Percentiles rank a stretch among this genome's conserved stretches.
Conservation (phyloP, 2,888 invertebrate species). For the Amphipyra tragopoginis region DNA sequence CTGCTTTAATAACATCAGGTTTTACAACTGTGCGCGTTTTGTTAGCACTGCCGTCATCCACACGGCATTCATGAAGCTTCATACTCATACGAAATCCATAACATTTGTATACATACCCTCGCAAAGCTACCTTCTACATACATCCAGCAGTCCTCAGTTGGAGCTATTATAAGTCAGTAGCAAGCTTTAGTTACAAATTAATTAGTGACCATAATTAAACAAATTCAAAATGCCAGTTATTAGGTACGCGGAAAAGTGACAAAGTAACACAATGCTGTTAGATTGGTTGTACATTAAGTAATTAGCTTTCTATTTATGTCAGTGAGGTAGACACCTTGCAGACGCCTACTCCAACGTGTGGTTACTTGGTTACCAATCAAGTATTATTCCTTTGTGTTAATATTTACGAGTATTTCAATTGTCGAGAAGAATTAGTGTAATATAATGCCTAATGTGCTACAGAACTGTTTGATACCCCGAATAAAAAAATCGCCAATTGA, state of each 20-base stretch:
- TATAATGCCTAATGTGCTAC: not conserved
- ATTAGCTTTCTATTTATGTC: conserved; percentile 46
- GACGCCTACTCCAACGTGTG: conserved; percentile 41
- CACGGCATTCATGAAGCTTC: conserved; percentile 49
- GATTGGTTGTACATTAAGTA: conserved; percentile 34
- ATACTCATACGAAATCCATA: conserved; percentile 27
- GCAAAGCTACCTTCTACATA: conserved; percentile 53
- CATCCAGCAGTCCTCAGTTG: conserved; percentile 52
- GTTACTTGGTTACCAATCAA: conserved; percentile 12
- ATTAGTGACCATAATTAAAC: conserved; percentile 67
- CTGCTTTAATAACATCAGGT: conserved; percentile 46
- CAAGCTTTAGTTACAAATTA: conserved; percentile 72
- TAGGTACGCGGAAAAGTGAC: conserved; percentile 57
- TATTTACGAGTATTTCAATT: not conserved
- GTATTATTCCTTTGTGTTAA: too few relatives aligned
- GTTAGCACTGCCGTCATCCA: conserved; percentile 62
- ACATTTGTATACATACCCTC: conserved; percentile 57
- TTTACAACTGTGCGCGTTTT: conserved; percentile 49
- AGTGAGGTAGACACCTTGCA: conserved; percentile 31
- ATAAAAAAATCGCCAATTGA: not conserved
- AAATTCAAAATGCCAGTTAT: conserved; percentile 63
- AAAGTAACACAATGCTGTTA: conserved; percentile 57
- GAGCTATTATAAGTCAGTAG: conserved; percentile 65
- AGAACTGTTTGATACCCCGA: too few relatives aligned
- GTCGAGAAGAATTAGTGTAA: too few relatives aligned